A percentile compares a stretch with the other conserved stretches of the same genome.
phyloP scores from a whole-genome alignment of 2,888 invertebrate species.

The Epicampocera succincta region DNA sequence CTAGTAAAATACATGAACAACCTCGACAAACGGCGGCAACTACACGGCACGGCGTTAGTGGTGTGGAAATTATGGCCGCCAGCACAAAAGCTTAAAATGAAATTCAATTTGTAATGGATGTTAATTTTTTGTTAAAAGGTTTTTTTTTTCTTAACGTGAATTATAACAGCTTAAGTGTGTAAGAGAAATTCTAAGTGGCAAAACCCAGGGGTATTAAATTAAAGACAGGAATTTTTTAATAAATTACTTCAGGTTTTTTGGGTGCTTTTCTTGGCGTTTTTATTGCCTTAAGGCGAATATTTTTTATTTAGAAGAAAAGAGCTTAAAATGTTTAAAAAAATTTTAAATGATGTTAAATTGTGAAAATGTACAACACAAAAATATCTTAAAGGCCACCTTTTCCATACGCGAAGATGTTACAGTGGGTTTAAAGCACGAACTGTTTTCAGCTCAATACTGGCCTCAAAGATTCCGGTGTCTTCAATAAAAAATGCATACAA shows the following conservation, averaged over 20 bases:
- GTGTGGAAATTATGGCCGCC: conserved; percentile 23
- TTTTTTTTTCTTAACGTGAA: not conserved
- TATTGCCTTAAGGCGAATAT: too few relatives aligned
- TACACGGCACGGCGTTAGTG: conserved; percentile 3
- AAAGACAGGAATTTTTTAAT: conserved; percentile 4
- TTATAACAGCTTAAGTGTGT: not conserved
- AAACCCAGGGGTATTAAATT: not conserved
- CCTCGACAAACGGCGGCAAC: not conserved
- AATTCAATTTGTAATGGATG: conserved; percentile 37
- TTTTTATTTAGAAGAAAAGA: too few relatives aligned
- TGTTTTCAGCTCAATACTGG: too few relatives aligned
- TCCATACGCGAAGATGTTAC: too few relatives aligned
- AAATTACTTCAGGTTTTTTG: not conserved
- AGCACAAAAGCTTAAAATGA: conserved; percentile 8
- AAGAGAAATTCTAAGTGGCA: too few relatives aligned
- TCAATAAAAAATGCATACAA: too few relatives aligned
- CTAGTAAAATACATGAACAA: conserved; percentile 1
- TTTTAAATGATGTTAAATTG: too few relatives aligned
- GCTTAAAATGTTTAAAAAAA: too few relatives aligned
- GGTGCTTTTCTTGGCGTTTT: not conserved
- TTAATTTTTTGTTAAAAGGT: conserved; percentile 12
- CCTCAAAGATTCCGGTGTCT: too few relatives aligned
- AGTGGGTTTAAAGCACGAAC: too few relatives aligned
- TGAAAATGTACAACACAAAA: too few relatives aligned
- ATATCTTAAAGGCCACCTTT: too few relatives aligned